Evolutionary conservation across 2,888 invertebrate species (phyloP).

Genomic region (Drosophila atripex): DNA sequence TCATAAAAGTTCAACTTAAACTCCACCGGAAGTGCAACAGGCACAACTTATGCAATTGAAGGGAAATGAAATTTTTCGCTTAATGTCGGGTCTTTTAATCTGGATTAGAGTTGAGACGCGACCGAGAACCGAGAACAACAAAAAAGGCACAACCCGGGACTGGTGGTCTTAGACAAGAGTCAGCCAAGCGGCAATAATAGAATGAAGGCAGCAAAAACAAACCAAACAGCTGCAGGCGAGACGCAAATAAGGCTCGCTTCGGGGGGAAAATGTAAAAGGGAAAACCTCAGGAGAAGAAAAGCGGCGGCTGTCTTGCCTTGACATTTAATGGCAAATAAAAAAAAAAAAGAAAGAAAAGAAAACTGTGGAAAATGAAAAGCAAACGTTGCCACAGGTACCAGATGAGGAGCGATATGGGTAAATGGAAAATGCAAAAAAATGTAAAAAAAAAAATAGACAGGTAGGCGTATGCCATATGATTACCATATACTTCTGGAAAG

Average conservation of each 20-base stretch:
- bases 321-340: slow-evolving; percentile 52
- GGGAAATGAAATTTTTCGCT: slow-evolving; percentile 37
- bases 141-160: slow-evolving; percentile 7
- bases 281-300: slow-evolving; percentile 21
- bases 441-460: neutral
- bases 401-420: slow-evolving; percentile 12
- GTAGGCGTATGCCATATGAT: neutral
- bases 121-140: neutral
- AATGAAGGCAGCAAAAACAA: slow-evolving; percentile 37
- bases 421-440: too few relatives aligned
- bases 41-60: slow-evolving; percentile 27
- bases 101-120: slow-evolving; percentile 17
- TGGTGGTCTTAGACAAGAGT: slow-evolving; percentile 42
- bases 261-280: slow-evolving; percentile 8
- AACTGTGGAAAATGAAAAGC: slow-evolving; percentile 38
- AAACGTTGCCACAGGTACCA: slow-evolving; percentile 34
- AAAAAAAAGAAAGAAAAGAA: neutral
- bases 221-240: slow-evolving; percentile 51
- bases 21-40: slow-evolving; percentile 3
- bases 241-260: slow-evolving; percentile 25
- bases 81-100: slow-evolving; percentile 37
- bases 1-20: neutral
- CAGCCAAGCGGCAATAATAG: slow-evolving; percentile 66
- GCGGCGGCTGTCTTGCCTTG: slow-evolving; percentile 65
- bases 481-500: slow-evolving; percentile 25